phyloP scores from a whole-genome alignment of 1,140 invertebrate species.

The Drosophila burlai region DNA sequence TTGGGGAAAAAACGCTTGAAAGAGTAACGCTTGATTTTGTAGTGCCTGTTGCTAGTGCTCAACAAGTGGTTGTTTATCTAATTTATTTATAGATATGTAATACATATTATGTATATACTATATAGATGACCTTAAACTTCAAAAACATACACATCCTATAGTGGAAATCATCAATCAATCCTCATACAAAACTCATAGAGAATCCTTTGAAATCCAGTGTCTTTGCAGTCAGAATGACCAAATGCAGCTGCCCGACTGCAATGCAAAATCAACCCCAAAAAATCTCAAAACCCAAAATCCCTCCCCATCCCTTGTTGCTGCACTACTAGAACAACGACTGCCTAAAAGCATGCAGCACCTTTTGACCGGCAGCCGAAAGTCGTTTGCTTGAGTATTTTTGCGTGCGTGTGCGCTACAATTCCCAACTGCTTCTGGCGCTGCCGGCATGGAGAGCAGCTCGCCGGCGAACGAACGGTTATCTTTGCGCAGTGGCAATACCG shows the following conservation, averaged over 20 bases:
- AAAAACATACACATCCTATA: neutral
- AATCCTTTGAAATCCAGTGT: neutral
- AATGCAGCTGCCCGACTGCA: constrained; percentile 1
- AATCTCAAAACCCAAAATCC: neutral
- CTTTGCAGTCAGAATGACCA: too few relatives aligned
- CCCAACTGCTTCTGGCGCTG: constrained; percentile 52
- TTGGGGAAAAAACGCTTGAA: neutral
- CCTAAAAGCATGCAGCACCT: constrained; percentile 60
- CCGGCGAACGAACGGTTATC: constrained; percentile 79
- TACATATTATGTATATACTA: neutral
- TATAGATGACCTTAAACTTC: neutral
- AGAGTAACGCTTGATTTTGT: neutral
- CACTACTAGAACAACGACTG: constrained; percentile 16
- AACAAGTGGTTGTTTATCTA: neutral
- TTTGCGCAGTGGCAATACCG: constrained; percentile 84
- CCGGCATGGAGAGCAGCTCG: constrained; percentile 26
- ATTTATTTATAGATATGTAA: neutral
- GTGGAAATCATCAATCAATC: neutral
- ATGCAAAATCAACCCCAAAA: neutral
- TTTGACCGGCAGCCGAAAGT: constrained; percentile 6
- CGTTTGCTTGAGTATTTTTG: constrained; percentile 23
- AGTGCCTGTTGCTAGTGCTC: neutral
- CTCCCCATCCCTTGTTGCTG: neutral
- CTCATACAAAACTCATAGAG: too few relatives aligned
- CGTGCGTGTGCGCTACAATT: constrained; percentile 52